These are phyloP conservation scores for Augochlora pura DNA, from an alignment of 1,140 invertebrate species.

Conservation along the genomic window DNA sequence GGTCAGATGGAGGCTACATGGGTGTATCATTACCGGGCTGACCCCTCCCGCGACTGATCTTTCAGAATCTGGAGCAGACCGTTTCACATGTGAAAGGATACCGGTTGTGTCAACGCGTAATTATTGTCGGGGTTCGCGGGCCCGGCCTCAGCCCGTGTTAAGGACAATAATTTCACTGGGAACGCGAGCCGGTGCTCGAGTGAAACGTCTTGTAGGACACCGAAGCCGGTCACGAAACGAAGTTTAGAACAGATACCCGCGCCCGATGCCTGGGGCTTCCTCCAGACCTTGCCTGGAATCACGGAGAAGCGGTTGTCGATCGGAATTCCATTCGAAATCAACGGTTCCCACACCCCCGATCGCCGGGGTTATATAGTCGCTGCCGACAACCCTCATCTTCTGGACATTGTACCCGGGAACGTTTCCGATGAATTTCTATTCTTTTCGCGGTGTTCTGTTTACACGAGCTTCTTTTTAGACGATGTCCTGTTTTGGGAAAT, in stretches of 20 bases:
- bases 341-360: constrained; percentile 28
- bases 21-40: constrained; percentile 70
- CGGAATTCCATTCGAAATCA: constrained; percentile 24
- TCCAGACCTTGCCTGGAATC: constrained; percentile 35
- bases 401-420: too few relatives aligned
- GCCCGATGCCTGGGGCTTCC: constrained; percentile 43
- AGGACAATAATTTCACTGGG: constrained; percentile 62
- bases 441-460: too few relatives aligned
- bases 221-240: constrained; percentile 63
- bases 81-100: constrained; percentile 73
- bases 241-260: constrained; percentile 58
- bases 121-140: constrained; percentile 59
- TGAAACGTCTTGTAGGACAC: constrained; percentile 67
- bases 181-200: constrained; percentile 37
- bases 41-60: constrained; percentile 68
- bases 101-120: constrained; percentile 57
- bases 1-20: constrained; percentile 52
- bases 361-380: too few relatives aligned
- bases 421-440: too few relatives aligned
- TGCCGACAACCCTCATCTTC: too few relatives aligned
- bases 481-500: too few relatives aligned
- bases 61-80: constrained; percentile 69
- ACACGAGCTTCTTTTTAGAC: too few relatives aligned
- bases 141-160: constrained; percentile 3
- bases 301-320: constrained; percentile 5